Evolutionary conservation across 2,888 invertebrate genomes (phyloP).

Genomic region (Psococerastis gibbosa): DNA sequence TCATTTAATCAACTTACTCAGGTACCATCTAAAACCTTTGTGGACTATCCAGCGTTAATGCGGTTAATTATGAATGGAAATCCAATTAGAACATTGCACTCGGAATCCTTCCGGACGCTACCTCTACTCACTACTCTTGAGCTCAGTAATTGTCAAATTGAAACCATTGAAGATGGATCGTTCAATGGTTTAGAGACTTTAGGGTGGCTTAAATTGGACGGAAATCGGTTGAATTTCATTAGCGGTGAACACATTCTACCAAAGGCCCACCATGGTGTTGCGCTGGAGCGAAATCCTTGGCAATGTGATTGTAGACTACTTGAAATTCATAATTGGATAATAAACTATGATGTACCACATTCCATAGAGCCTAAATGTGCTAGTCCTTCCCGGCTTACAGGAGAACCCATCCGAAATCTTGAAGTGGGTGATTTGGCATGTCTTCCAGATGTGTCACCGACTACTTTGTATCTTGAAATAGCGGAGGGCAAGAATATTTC

Average conservation of each 20-base stretch:
- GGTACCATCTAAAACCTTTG: conserved; percentile 62
- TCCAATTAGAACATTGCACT: conserved; percentile 60
- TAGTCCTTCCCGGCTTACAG: conserved; percentile 44
- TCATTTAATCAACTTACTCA: conserved; percentile 64
- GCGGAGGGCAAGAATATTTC: conserved; percentile 67
- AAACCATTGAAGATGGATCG: conserved; percentile 53
- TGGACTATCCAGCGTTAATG: conserved; percentile 59
- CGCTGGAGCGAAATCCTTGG: conserved; percentile 76
- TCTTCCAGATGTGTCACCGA: conserved; percentile 55
- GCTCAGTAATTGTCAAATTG: conserved; percentile 62
- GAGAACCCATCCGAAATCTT: conserved; percentile 45
- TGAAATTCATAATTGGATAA: conserved; percentile 59
- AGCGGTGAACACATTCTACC: conserved; percentile 51
- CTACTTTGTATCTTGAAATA: conserved; percentile 55
- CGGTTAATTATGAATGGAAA: conserved; percentile 65
- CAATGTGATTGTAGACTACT: conserved; percentile 67
- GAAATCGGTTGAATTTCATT: conserved; percentile 62
- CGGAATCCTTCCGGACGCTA: conserved; percentile 52
- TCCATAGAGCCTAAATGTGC: conserved; percentile 60
- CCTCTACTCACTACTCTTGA: conserved; percentile 65
- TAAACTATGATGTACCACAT: conserved; percentile 55
- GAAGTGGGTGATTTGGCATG: conserved; percentile 58
- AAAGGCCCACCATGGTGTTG: conserved; percentile 57
- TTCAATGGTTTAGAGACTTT: conserved; percentile 59
- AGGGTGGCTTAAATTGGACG: conserved; percentile 61